A percentile compares a stretch with the other conserved stretches of the same genome.
Conservation (phyloP, 2,797 vertebrate genomes). For the Malacoraja senta region DNA sequence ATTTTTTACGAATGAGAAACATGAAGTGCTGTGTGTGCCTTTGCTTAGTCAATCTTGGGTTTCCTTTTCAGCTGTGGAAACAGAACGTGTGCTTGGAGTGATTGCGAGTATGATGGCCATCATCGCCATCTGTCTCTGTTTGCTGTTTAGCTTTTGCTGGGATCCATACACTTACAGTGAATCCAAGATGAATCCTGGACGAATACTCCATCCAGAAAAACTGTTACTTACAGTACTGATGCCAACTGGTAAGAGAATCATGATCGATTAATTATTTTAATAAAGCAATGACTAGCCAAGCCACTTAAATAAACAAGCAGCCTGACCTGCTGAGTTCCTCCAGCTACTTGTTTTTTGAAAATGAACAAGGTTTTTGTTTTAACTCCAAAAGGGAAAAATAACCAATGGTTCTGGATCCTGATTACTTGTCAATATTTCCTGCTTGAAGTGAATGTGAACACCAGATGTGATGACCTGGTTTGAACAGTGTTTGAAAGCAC, state of each 20-base stretch:
- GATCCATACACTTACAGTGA: slow-evolving; percentile 57
- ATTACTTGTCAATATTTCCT: background rate
- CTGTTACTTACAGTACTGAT: slow-evolving; percentile 61
- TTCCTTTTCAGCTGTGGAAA: slow-evolving; percentile 51
- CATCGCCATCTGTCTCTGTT: slow-evolving; percentile 57
- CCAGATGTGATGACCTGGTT: background rate
- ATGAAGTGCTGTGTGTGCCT: background rate
- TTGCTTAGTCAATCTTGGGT: background rate
- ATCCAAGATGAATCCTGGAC: slow-evolving; percentile 60
- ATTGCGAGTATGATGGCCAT: slow-evolving; percentile 63
- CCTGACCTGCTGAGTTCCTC: too few species aligned
- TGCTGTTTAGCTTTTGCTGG: slow-evolving; percentile 69
- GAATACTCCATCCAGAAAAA: slow-evolving; percentile 61
- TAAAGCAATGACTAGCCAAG: background rate
- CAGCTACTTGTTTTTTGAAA: too few species aligned
- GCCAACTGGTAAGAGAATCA: slow-evolving; percentile 46
- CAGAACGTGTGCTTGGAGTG: slow-evolving; percentile 58
- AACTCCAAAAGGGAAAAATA: background rate
- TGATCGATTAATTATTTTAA: background rate
- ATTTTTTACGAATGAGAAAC: background rate
- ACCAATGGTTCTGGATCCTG: background rate
- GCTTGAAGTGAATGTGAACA: background rate
- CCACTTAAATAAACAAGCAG: background rate
- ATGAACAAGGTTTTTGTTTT: too few species aligned
- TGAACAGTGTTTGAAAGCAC: background rate